Evolutionary conservation across 2,113 vertebrate genomes (phyloP), one percentile per base, ranked within the genome.

Genomic region (Ophthalmolycus amberensis): DNA sequence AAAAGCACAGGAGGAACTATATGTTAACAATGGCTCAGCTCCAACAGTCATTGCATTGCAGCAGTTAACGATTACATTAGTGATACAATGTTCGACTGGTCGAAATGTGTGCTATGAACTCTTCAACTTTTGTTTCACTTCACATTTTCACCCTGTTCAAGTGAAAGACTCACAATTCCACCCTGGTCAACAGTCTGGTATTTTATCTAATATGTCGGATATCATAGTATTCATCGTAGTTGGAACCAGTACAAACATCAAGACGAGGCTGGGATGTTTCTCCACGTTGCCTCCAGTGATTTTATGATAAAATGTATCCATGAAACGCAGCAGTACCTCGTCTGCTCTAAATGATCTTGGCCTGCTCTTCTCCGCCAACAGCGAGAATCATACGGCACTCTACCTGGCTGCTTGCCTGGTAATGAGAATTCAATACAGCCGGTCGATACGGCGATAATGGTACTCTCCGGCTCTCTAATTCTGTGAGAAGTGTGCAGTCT

Each of bases 381-480:
- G 56, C 38, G 46, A 11, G 18, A 69, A 72, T 78, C 60, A 74
- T 46, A 44, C 72, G 38, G 40, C 46, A 29, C 48, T 72, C 56
- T 25, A 71, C 80, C 78, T 71, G 78, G 73, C 89, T 70, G 63
- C 58, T 42, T 11, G 50, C 79, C 76, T 68, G 32, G 22, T 85
- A 88, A 86, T 86, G 83, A 58, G 27, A 82, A 84, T 84, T 15
- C 85, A 84, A 88, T 84, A 72, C n/a, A n/a, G 11, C 10, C 34
- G 52, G 78, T 88, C 75, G 27, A 88, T 90, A 54, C 15, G 12
- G 84, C 1, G 37, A 75, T 88, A 86, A 79, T 73, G 80, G 68
- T 22, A 1, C 76, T 77, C 80, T 50, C 44, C 9, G 11, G 59
- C 42, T 73, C 50, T 81, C 70, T 82, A 40, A 74, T 48, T 77